A percentile compares a stretch with the other conserved stretches of the same genome.
Conservation (phyloP, 2,888 invertebrate genomes). For the Macrophya alboannulata region DNA sequence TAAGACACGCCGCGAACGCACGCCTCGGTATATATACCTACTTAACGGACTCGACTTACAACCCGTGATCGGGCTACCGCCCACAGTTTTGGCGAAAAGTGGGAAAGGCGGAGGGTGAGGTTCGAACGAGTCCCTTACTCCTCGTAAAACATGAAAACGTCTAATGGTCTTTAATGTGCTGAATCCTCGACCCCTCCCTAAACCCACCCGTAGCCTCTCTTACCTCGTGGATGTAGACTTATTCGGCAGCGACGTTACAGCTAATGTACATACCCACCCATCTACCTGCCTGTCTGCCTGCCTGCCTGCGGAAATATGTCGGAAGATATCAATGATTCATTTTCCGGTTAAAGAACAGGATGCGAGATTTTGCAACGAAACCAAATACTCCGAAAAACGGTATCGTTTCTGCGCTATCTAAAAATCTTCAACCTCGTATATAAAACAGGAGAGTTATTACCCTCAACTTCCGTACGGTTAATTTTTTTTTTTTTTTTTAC, state of each 20-base stretch:
- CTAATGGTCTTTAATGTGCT: conserved; percentile 46
- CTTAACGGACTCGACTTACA: conserved; percentile 76
- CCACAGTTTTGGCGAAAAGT: conserved; percentile 24
- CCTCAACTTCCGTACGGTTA: neutral
- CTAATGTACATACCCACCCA: neutral
- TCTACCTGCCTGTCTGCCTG: neutral
- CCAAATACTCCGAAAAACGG: neutral
- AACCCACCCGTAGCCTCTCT: neutral
- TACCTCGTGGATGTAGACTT: neutral
- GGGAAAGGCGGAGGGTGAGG: neutral
- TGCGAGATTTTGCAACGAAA: neutral
- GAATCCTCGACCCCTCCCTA: neutral
- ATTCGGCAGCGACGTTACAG: conserved; percentile 6
- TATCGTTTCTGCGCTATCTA: neutral
- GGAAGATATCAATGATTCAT: conserved; percentile 14
- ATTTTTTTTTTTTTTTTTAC: neutral
- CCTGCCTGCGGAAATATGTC: neutral
- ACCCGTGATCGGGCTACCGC: conserved; percentile 66
- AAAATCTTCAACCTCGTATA: neutral
- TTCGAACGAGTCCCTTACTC: conserved; percentile 24
- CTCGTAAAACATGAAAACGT: conserved; percentile 44
- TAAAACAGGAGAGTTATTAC: neutral
- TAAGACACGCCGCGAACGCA: conserved; percentile 77
- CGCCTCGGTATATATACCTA: conserved; percentile 61
- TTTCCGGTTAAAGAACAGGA: conserved; percentile 27